Percentiles rank a stretch among this genome's conserved stretches.
These are phyloP conservation scores for Escarpia spicata DNA, from an alignment of 2,888 invertebrate species.

Conservation along the genomic window DNA sequence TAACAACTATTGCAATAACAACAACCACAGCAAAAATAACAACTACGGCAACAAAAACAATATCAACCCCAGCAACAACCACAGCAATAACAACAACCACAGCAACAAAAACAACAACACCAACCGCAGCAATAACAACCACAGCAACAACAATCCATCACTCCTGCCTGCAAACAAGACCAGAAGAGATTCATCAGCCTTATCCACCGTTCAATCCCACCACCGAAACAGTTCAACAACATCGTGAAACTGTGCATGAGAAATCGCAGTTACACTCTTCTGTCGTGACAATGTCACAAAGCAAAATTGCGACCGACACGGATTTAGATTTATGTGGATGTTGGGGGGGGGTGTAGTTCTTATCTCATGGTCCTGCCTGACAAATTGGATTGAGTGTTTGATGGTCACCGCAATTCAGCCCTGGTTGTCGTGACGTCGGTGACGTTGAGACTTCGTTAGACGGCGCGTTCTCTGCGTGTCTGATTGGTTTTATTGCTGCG, in stretches of 20 bases:
- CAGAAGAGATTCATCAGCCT: background rate
- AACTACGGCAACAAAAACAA: too few species aligned
- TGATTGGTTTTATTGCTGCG: slow-evolving; percentile 12
- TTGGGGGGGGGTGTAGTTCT: background rate
- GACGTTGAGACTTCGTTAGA: background rate
- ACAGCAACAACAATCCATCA: background rate
- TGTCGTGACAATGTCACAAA: background rate
- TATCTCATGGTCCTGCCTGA: background rate
- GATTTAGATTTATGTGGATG: slow-evolving; percentile 7
- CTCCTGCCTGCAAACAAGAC: background rate
- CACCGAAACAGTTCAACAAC: background rate
- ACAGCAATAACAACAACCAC: too few species aligned
- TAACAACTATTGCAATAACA: too few species aligned
- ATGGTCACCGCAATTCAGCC: slow-evolving; percentile 5
- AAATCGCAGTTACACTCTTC: background rate
- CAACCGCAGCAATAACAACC: too few species aligned
- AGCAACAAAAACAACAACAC: too few species aligned
- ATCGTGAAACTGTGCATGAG: background rate
- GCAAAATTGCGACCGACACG: background rate
- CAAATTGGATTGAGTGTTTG: background rate
- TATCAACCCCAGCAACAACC: too few species aligned
- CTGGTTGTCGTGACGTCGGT: background rate
- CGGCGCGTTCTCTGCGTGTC: background rate
- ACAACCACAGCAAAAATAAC: too few species aligned
- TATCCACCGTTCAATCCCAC: background rate